A percentile compares a stretch with the other conserved stretches of the same genome.
Evolutionary conservation across 2,888 invertebrate genomes (phyloP).

Genomic region (Drosophila flavopinicola): DNA sequence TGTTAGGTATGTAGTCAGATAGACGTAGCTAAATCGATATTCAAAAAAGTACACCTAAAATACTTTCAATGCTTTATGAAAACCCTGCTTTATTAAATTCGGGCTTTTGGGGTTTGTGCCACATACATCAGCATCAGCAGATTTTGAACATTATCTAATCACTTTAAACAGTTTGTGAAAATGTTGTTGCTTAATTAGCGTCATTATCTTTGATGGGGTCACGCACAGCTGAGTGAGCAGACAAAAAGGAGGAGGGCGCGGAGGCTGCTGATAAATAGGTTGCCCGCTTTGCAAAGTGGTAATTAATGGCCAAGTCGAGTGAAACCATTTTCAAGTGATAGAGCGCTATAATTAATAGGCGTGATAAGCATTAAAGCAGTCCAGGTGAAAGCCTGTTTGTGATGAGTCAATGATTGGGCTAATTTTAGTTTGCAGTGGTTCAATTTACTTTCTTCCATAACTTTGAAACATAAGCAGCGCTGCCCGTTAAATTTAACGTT

Average conservation of each 20-base stretch:
- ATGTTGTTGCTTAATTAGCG: constrained; percentile 73
- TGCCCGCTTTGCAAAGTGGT: constrained; percentile 44
- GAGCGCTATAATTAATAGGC: constrained; percentile 43
- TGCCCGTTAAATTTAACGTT: constrained; percentile 2
- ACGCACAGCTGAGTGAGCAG: constrained; percentile 50
- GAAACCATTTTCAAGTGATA: constrained; percentile 46
- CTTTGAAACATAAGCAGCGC: constrained; percentile 1
- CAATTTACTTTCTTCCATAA: neutral
- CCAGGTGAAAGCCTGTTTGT: constrained; percentile 17
- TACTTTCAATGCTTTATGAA: too few relatives aligned
- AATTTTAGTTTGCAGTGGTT: constrained; percentile 10
- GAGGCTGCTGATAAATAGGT: constrained; percentile 57
- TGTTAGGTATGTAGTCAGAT: too few relatives aligned
- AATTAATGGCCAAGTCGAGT: constrained; percentile 64
- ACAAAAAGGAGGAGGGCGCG: too few relatives aligned
- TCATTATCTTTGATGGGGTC: constrained; percentile 74
- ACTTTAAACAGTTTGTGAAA: constrained; percentile 65
- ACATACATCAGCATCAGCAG: constrained; percentile 24
- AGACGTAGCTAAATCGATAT: too few relatives aligned
- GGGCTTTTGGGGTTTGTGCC: constrained; percentile 13
- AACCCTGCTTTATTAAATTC: neutral
- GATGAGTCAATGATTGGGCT: constrained; percentile 34
- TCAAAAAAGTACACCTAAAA: too few relatives aligned
- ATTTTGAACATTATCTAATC: constrained; percentile 64
- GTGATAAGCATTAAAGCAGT: constrained; percentile 20